Evolutionary conservation across 1,140 invertebrate species (phyloP), one percentile per base, ranked within the genome.

Genomic region (Cryptotermes secundus): DNA sequence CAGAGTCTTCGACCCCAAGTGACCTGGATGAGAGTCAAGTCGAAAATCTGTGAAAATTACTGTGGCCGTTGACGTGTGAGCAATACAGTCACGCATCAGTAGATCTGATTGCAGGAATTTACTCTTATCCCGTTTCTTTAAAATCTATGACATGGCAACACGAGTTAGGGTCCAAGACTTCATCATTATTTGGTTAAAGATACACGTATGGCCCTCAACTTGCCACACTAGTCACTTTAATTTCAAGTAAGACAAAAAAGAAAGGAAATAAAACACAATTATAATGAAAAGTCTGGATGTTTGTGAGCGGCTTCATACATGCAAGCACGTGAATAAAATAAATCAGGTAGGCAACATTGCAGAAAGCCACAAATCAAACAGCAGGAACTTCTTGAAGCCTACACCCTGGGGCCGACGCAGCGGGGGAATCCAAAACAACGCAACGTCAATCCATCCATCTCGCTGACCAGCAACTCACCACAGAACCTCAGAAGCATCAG

Each of bases 291-390:
- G 26, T 72, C 26, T 72, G 6, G 26, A 31, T 31, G 59, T 31
- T 72, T 19, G 26, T 6, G 59, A 72, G n/a, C 9, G 26, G 59
- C 59, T 72, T 6, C 59, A 31, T 72, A 31, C 59, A n/a, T 72
- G 59, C 59, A 72, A 31, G 59, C 59, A 72, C n/a, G 59, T 72
- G 59, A 72, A 72, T 72, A 72, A 72, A 72, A 72, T 72, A 72
- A 72, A 72, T 72, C 59, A 72, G 53, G 59, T 72, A 72, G 59
- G 59, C 59, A 72, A 72, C 59, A 31, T n/a, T 72, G 59, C 59
- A 72, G 59, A 72, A 31, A n/a, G 26, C 59, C 59, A 72, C 59
- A 72, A 72, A 72, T 72, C 59, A 72, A 72, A n/a, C 59, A 72
- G 59, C 59, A 72, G 59, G 59, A n/a, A 72, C 59, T 59, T 59